Base-by-base conservation (phyloP, 2,888 invertebrate genomes). In the Bombylius major region DNA sequence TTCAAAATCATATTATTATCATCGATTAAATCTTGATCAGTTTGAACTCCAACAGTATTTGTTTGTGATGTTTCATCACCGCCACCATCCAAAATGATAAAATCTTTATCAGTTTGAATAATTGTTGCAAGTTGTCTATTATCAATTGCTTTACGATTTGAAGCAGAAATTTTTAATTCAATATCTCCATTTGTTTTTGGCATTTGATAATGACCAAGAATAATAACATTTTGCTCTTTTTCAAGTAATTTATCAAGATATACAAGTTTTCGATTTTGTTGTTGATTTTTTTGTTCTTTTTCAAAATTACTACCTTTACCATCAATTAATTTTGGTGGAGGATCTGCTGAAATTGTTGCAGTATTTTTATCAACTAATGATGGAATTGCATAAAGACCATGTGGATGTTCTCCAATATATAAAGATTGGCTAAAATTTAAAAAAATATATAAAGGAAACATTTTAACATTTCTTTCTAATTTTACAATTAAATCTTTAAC, bases 301-400 rank as follows among this genome's bases (percentile, higher is more conserved):
- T 47, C 11, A 5, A 39, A 46, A 5, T 45, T 6, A 45, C 8
- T 14, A 14, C 45, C 62, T n/a, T 90, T 89, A 0, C 91, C 91
- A 67, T 87, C 89, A 1, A 91, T 70, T 12, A 91, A 75, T 56
- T 88, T 77, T 0, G 85, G 83, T 47, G 84, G 79, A 65, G 84
- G 85, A 4, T 84, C 82, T 5, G 84, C 81, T 1, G 83, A 81
- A 71, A 92, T 88, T 8, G 91, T 87, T 12, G 89, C 87, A 5
- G 89, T 87, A 62, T 86, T 84, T 65, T 94, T 89, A 76, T 97
- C 96, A 2, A 95, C 94, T 33, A 95, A 76, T 0, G 95, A 90
- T 2, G 94, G 91, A 54, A 97, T 73, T 0, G 97, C 98, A 74
- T 96, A 98, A 1, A 94, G 76, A 0, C 96, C 96, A 59, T 81